Evolutionary conservation across 2,797 vertebrate species (phyloP), one percentile per base, ranked within the genome.

Genomic region (Artibeus jamaicensis): DNA sequence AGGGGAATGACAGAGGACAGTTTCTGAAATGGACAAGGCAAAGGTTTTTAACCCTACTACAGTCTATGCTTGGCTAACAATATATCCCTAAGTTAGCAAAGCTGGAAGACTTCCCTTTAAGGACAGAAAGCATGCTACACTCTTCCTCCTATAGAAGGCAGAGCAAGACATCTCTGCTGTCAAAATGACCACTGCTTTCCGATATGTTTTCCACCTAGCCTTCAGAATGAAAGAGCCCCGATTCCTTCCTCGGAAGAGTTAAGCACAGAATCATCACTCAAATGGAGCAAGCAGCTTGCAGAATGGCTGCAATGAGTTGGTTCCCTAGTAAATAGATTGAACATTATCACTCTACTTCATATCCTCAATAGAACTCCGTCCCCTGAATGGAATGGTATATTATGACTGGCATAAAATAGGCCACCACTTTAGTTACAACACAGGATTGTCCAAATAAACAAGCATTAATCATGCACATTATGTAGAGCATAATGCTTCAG

Each of bases 381-480:
- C 91, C 59, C 42, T 91, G 95, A 91, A 96, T 95, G 97, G 79
- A 93, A 94, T 96, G 95, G 95, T 93, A 89, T 98, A 97, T 97
- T 98, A 96, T 86, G 96, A 92, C 95, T 96, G 97, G 92, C 89
- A 94, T 97, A 94, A 67, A 94, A 97, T 97, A 97, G 96, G 97
- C 94, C 94, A 96, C 81, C 95, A 98, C 97, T 98, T 98, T 10
- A 97, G 1, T 95, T 97, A 89, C 97, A 84, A 93, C 96, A 98
- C 96, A 92, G 97, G 97, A 98, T 97, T 98, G 97, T 98, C 97
- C 96, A 97, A 94, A 97, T 96, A 98, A 98, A 98, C 97, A 97
- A 98, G 98, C 86, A 2, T 97, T 98, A 98, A 98, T 98, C 98
- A 98, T 9, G 94, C 97, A 97, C 89, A 98, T 98, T 98, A 98